A percentile compares a stretch with the other conserved stretches of the same genome.
phyloP scores from a whole-genome alignment of 2,797 vertebrate genomes.

The Leucoraja ocellata region DNA sequence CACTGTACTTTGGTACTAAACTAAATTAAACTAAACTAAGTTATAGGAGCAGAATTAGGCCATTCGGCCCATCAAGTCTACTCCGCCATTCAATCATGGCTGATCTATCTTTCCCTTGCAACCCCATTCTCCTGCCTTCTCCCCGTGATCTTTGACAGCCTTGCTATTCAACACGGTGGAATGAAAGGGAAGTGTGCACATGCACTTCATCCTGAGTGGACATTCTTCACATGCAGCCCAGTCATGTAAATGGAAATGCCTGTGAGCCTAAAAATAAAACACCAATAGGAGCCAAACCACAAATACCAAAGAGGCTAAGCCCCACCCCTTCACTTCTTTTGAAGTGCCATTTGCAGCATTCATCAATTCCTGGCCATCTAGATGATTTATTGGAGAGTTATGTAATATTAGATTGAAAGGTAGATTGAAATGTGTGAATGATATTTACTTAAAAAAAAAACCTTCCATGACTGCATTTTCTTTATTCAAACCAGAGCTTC shows the following conservation, averaged over 20 bases:
- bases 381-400: not conserved
- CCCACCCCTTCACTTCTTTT: not conserved
- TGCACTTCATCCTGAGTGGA: not conserved
- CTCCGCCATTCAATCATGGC: too few relatives aligned
- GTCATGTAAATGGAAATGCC: not conserved
- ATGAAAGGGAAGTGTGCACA: conserved; percentile 2
- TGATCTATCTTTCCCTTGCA: too few relatives aligned
- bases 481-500: not conserved
- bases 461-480: not conserved
- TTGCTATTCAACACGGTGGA: not conserved
- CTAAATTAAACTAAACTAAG: too few relatives aligned
- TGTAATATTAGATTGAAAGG: conserved; percentile 17
- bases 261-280: conserved; percentile 21
- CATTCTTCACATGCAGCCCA: conserved; percentile 6
- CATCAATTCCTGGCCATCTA: not conserved
- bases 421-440: not conserved
- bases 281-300: conserved; percentile 30
- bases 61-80: too few relatives aligned
- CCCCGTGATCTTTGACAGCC: too few relatives aligned
- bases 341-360: conserved; percentile 18
- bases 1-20: too few relatives aligned
- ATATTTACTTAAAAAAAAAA: not conserved
- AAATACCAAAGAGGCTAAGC: conserved; percentile 16
- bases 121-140: too few relatives aligned
- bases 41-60: too few relatives aligned